Evolutionary conservation across 2,113 vertebrate species (phyloP), one percentile per base, ranked within the genome.

Genomic region (Rhea americana): DNA sequence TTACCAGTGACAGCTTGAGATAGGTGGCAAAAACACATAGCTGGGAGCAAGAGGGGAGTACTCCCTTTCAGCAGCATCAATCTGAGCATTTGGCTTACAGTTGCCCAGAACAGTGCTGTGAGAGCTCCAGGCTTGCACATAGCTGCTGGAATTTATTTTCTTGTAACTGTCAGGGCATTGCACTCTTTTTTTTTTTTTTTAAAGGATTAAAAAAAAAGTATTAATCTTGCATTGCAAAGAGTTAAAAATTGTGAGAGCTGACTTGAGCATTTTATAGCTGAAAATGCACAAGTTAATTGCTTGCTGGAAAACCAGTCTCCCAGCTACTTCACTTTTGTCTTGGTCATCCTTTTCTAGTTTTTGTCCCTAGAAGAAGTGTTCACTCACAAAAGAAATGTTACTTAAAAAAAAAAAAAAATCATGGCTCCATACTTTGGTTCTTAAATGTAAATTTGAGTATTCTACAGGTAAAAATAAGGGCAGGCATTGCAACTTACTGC

Each of bases 391-490:
- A 35, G 53, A 47, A 82, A 48, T 55, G 74, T 82, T 82, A 28
- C 66, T 91, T 77, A 19, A 90, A 67, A 88, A 91, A 93, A 81
- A 91, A 78, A 37, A 5, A 18, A 22, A 0, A 61, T 62, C 78
- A 28, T 67, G 48, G 13, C 50, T 89, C 30, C 82, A 32, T 17
- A 2, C 61, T 73, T 71, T 80, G 47, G 35, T 90, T 96, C 90
- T 89, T 70, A 93, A 94, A 94, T 86, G 66, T 82, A 82, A 88
- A 84, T 90, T 85, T 90, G 76, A 76, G n/a, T 84, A 39, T 90
- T 93, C 61, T 30, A 8, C 20, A 28, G 82, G 70, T 93, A 58
- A 91, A 94, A 91, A 76, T 72, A 73, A 82, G 62, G 88, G 48
- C 74, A 91, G 56, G 41, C 37, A 28, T 22, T 82, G 30, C 50